Evolutionary conservation across 2,113 vertebrate genomes (phyloP), one percentile per base, ranked within the genome.

Genomic region (Mola mola): DNA sequence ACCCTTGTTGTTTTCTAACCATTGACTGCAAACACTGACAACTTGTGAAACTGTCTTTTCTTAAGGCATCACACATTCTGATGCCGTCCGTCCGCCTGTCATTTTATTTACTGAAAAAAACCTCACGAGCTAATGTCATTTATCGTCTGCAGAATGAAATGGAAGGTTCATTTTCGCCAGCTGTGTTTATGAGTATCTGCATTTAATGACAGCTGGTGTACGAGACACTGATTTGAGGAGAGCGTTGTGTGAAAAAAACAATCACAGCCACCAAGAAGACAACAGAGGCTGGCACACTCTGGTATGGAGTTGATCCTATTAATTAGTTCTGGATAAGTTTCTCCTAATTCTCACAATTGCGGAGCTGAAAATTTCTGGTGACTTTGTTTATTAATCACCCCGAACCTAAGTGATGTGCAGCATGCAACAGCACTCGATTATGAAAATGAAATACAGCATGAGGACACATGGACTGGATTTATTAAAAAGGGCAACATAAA

Each of bases 181-280:
- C 26, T 15, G 33, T 36, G 13, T 13, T 36, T 22, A n/a, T 44
- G 20, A 41, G 9, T 59, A 22, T 57, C 41, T 50, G 37, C 26
- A 44, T 36, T 57, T 69, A 50, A 67, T 50, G 44, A 71, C 53
- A 37, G 26, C 7, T 26, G 28, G 24, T 44, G 51, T 70, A 15
- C 15, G 57, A 53, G 21, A 13, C 75, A 83, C 77, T 57, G 82
- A 86, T 81, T 74, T 36, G 36, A 72, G 38, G 24, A 28, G 43
- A 51, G 58, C 0, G 24, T 61, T 36, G 41, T 41, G 28, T 61
- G 41, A 24, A 66, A 79, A 68, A 75, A 66, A n/a, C 37, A 43
- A 44, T 11, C 26, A 7, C n/a, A 42, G 44, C 71, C 36, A 38
- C 63, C 37, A 66, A 76, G 80, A 81, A 63, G 79, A 78, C 65